Conservation (phyloP, 2,797 vertebrate species). For the Selene dorsalis region DNA sequence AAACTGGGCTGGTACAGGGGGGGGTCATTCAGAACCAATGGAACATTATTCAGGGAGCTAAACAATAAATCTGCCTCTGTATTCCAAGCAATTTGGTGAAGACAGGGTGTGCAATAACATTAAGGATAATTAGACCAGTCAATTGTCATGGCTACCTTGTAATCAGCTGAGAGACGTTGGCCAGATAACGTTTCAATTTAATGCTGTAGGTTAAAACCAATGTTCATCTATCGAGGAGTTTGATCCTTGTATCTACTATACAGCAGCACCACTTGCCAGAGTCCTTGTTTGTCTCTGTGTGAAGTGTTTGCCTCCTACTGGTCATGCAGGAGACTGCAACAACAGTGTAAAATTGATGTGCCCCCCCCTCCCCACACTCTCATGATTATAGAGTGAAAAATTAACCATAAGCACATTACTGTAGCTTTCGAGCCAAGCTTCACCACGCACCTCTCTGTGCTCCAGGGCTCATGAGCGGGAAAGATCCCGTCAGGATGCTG, state of each 20-base stretch:
- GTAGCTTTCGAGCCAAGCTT: not conserved
- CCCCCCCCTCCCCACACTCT: not conserved
- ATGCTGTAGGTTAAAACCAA: not conserved
- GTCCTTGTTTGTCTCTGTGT: not conserved
- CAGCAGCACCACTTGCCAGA: not conserved
- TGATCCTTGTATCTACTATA: not conserved
- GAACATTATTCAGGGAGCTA: not conserved
- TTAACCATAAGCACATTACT: too few relatives aligned
- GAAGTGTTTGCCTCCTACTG: constrained; percentile 59
- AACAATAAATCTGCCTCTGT: not conserved
- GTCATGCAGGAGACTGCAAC: constrained; percentile 49
- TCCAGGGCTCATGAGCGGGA: constrained; percentile 85
- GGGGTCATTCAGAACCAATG: too few relatives aligned
- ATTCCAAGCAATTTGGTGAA: not conserved
- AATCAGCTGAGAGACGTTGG: not conserved
- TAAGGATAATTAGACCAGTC: not conserved
- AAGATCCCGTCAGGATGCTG: constrained; percentile 95
- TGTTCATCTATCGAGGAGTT: not conserved
- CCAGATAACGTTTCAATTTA: not conserved
- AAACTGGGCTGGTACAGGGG: not conserved
- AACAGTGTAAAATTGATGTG: constrained; percentile 19
- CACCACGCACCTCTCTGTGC: constrained; percentile 78
- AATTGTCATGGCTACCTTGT: not conserved
- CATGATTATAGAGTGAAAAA: not conserved
- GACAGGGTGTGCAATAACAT: not conserved